These are phyloP conservation scores for Hepsetus odoe DNA, from an alignment of 2,113 vertebrate species.

Conservation along the genomic window DNA sequence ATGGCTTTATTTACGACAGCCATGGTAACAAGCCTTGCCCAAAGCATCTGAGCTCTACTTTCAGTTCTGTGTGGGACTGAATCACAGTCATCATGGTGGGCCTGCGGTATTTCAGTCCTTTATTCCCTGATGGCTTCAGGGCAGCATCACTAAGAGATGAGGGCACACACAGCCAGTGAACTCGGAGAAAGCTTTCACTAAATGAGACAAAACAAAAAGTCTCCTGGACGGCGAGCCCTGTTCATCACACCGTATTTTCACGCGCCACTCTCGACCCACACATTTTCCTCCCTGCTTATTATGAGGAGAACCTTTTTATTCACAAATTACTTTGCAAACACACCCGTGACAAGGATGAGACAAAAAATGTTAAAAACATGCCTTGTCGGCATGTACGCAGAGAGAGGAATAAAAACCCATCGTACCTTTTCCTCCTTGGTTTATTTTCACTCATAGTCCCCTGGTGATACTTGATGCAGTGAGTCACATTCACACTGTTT, in stretches of 20 bases:
- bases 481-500: slow-evolving; percentile 8
- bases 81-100: slow-evolving; percentile 28
- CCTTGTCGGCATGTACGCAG: too few species aligned
- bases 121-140: slow-evolving; percentile 15
- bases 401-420: neutral
- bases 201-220: slow-evolving; percentile 25
- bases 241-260: slow-evolving; percentile 62
- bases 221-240: slow-evolving; percentile 20
- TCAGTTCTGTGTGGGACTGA: slow-evolving; percentile 27
- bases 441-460: slow-evolving; percentile 20
- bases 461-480: neutral
- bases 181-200: slow-evolving; percentile 4
- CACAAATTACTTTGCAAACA: neutral
- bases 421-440: slow-evolving; percentile 40
- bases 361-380: neutral
- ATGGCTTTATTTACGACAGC: slow-evolving; percentile 17
- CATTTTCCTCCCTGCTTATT: neutral
- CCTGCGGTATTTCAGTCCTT: slow-evolving; percentile 1
- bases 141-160: slow-evolving; percentile 25
- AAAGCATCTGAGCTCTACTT: slow-evolving; percentile 15
- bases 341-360: too few species aligned
- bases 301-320: neutral
- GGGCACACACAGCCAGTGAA: slow-evolving; percentile 9
- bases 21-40: slow-evolving; percentile 11
- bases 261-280: slow-evolving; percentile 21